A percentile compares a stretch with the other conserved stretches of the same genome.
phyloP scores from a whole-genome alignment of 2,888 invertebrate species.

The Adelognathus sp. region DNA sequence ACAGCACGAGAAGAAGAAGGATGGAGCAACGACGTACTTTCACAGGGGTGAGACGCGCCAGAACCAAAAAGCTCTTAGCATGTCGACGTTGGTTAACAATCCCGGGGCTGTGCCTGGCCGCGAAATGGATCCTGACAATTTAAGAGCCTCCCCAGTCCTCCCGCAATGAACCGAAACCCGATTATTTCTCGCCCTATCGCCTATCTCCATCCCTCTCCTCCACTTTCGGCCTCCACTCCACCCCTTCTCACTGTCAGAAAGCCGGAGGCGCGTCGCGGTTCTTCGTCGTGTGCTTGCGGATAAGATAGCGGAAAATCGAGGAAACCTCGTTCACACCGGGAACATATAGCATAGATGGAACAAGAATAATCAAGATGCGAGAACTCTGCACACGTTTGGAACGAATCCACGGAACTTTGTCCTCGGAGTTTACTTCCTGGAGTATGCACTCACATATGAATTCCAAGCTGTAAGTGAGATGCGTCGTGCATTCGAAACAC shows the following conservation, averaged over 20 bases:
- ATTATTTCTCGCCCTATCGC: slow-evolving; percentile 70
- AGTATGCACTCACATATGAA: no score
- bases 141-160: slow-evolving; percentile 72
- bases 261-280: slow-evolving; percentile 2
- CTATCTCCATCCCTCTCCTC: neutral
- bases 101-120: slow-evolving; percentile 54
- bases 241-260: neutral
- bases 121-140: slow-evolving; percentile 75
- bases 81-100: slow-evolving; percentile 74
- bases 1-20: slow-evolving; percentile 1
- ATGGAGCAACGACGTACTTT: slow-evolving; percentile 36
- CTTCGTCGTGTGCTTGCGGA: slow-evolving; percentile 7
- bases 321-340: neutral
- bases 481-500: no score
- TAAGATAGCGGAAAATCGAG: slow-evolving; percentile 13
- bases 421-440: neutral
- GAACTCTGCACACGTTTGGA: neutral
- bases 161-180: slow-evolving; percentile 74
- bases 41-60: slow-evolving; percentile 47
- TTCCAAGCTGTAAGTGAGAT: no score
- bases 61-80: slow-evolving; percentile 76
- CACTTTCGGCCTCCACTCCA: no score
- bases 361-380: neutral
- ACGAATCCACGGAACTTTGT: neutral
- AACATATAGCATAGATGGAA: neutral